phyloP scores from a whole-genome alignment of 2,888 invertebrate genomes.

The Perizoma flavofasciatum region DNA sequence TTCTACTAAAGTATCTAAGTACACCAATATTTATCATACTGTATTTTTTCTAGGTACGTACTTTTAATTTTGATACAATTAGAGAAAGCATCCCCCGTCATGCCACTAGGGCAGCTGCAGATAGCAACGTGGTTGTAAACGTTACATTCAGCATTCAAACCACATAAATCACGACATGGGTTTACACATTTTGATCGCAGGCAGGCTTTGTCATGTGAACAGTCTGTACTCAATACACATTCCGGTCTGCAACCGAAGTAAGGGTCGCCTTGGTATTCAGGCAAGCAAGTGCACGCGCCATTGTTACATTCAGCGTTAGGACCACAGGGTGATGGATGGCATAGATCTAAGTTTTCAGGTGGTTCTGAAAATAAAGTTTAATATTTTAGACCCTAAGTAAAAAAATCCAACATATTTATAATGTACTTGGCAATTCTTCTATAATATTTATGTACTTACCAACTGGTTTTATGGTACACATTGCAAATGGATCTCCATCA shows the following conservation, averaged over 20 bases:
- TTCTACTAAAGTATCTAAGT: no score
- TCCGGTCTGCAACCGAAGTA: conserved; percentile 91
- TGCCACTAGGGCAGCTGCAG: conserved; percentile 85
- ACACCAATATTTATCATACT: no score
- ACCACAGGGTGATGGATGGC: conserved; percentile 91
- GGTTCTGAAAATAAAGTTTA: conserved; percentile 54
- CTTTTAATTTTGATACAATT: conserved; percentile 85
- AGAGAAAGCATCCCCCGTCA: conserved; percentile 88
- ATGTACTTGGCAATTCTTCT: no score
- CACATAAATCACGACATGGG: conserved; percentile 93
- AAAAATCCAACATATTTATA: no score
- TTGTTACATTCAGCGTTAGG: conserved; percentile 89
- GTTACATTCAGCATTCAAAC: conserved; percentile 89
- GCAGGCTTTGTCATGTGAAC: conserved; percentile 90
- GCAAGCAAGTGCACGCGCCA: conserved; percentile 89
- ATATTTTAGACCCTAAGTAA: not conserved
- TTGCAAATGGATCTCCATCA: conserved; percentile 90
- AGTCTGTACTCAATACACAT: conserved; percentile 91
- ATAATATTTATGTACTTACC: conserved; percentile 53
- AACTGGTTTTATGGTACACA: conserved; percentile 83
- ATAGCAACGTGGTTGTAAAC: conserved; percentile 88
- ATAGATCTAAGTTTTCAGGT: conserved; percentile 83
- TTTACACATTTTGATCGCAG: conserved; percentile 91
- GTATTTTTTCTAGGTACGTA: conserved; percentile 54
- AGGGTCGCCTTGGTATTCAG: conserved; percentile 91